Evolutionary conservation across 2,888 invertebrate genomes (phyloP), one percentile per base, ranked within the genome.

Genomic region (Plebejus anna): DNA sequence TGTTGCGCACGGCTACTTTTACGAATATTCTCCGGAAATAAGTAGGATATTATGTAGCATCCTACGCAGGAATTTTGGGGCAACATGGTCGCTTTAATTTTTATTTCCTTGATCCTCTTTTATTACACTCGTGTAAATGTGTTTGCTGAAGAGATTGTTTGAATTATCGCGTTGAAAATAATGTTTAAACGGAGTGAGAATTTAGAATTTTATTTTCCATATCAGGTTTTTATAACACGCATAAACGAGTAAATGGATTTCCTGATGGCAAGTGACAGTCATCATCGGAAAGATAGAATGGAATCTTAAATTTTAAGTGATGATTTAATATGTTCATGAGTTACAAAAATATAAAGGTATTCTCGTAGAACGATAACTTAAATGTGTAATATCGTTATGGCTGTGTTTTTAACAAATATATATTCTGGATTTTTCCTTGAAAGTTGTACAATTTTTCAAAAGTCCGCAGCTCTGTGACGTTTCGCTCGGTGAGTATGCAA

Each of bases 401-500:
- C 66, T 36, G 13, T 36, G 66, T 32, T 66, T 32, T 55, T 16
- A 32, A 13, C 73, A 55, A 22, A 16, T 51, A 32, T 51, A 32
- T 32, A 51, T 51, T 73, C 38, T 61, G 4, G 42, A 75, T 42
- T 75, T 59, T 51, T 75, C 16, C 61, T 61, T 75, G 11, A 38
- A 75, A 75, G 22, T 61, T 5, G 16, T 83, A 83, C 84, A 83
- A 84, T 76, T 76, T 59, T 42, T 59, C 42, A 59, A 71, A 59
- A 72, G 28, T 72, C n/a, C 38, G 16, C 16, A 57, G 32, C 22
- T 22, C 11, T 51, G 51, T 13, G 55, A 42, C 13, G 57, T 7
- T 28, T 71, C 36, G 77, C 77, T 77, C 73, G 76, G 70, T 76
- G 79, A 84, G 86, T 89, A 91, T 91, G 92, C 89, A 92, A 92